These are phyloP conservation scores for Clavelina lepadiformis DNA, from an alignment of 23 tunicate species.

Conservation along the genomic window DNA sequence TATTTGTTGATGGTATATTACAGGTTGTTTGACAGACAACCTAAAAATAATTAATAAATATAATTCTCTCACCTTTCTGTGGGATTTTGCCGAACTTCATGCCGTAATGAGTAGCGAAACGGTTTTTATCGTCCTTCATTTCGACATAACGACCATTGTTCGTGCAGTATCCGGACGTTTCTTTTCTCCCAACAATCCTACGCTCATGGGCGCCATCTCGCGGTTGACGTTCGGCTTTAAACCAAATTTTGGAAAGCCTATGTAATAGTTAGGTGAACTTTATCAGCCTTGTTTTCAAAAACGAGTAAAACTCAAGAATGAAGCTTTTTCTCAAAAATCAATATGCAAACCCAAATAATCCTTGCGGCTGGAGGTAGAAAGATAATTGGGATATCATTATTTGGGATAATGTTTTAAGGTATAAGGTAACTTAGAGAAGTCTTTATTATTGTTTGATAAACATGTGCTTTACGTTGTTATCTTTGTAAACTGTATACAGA, in stretches of 20 bases:
- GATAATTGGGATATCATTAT: too few relatives aligned
- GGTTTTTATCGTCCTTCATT: slow-evolving; percentile 7
- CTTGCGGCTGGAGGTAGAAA: too few relatives aligned
- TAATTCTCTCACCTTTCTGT: neutral
- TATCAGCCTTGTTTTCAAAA: neutral
- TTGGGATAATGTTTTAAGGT: too few relatives aligned
- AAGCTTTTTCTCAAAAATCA: too few relatives aligned
- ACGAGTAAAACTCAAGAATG: neutral
- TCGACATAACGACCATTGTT: slow-evolving; percentile 45
- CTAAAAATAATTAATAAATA: too few relatives aligned
- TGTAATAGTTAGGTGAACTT: neutral
- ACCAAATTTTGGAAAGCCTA: slow-evolving; percentile 35
- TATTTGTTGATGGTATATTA: too few relatives aligned
- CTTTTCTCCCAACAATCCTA: slow-evolving; percentile 25
- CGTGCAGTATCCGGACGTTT: slow-evolving; percentile 51
- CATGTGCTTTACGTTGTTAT: too few relatives aligned
- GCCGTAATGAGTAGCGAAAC: slow-evolving; percentile 50
- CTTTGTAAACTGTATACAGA: too few relatives aligned
- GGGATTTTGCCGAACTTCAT: slow-evolving; percentile 19
- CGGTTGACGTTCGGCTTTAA: slow-evolving; percentile 23
- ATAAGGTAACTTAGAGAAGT: too few relatives aligned
- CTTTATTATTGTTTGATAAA: too few relatives aligned
- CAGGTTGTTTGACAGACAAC: too few relatives aligned
- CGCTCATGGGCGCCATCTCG: slow-evolving; percentile 5
- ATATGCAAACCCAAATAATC: too few relatives aligned